Conservation (phyloP, 2,113 vertebrate genomes). For the Siniperca knerii region DNA sequence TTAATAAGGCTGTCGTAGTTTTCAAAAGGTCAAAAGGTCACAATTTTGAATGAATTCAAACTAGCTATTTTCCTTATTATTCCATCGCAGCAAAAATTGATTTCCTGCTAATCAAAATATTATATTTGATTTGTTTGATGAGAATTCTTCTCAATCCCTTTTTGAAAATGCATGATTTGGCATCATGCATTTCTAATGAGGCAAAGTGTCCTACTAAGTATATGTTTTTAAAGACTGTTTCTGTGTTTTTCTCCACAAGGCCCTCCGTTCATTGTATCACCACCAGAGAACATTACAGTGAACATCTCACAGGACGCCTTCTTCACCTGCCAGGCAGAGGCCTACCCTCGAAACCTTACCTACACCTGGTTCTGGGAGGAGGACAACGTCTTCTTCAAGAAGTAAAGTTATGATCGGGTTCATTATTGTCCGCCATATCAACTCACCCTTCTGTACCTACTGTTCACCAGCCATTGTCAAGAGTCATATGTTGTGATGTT, state of each 20-base stretch:
- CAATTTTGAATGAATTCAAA: too few species aligned
- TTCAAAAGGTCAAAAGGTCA: too few species aligned
- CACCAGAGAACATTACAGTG: slow-evolving; percentile 98
- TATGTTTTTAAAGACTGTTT: neutral
- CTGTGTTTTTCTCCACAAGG: slow-evolving; percentile 64
- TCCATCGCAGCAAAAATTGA: neutral
- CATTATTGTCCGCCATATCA: slow-evolving; percentile 64
- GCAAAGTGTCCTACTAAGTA: neutral
- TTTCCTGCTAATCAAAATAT: neutral
- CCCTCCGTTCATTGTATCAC: slow-evolving; percentile 94
- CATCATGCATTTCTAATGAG: neutral
- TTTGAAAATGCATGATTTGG: neutral
- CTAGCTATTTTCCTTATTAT: too few species aligned
- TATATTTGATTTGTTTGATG: neutral
- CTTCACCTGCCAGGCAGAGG: slow-evolving; percentile 99
- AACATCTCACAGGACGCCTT: slow-evolving; percentile 99
- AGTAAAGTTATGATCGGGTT: slow-evolving; percentile 89
- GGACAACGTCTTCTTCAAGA: slow-evolving; percentile 99
- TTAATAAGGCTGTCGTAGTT: too few species aligned
- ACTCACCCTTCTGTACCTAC: slow-evolving; percentile 15
- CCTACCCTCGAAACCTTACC: slow-evolving; percentile 98
- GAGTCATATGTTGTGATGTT: neutral
- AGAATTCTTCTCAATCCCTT: neutral
- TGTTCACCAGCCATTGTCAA: neutral
- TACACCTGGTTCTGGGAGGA: slow-evolving; percentile 99